Evolutionary conservation across 2,113 vertebrate genomes (phyloP), one percentile per base, ranked within the genome.

Genomic region (Myxocyprinus asiaticus): DNA sequence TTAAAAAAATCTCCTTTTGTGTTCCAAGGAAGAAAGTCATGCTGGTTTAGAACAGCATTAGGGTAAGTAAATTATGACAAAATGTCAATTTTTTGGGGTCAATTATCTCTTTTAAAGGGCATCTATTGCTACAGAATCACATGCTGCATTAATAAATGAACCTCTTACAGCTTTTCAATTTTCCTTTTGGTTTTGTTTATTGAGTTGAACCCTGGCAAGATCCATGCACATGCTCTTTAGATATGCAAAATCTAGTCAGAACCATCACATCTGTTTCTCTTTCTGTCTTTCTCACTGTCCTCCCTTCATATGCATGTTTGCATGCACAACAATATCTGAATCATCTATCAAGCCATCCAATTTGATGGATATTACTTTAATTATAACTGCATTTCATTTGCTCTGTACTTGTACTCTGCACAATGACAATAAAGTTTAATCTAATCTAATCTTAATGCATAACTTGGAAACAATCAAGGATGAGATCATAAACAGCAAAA

Each of bases 401-500:
- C 22, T 33, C 22, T 33, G 22, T 33, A 33, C 22, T 33, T 33
- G 3, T 33, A 33, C 3, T 33, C 22, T 33, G 22, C 22, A 33
- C 22, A 33, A 33, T 33, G 22, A 33, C 1, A 33, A 33, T 33
- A 3, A 33, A 3, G 22, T 33, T 33, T 1, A 33, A 33, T 33
- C 22, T 33, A 33, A 33, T 33, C 22, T 33, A 33, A 33, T 33
- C 22, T 33, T 67, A 50, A 61, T 75, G 33, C 14, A 67, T 42
- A 67, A n/a, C 42, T 44, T 66, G 33, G 53, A 74, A 67, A 80
- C 71, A 80, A 80, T 73, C 79, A 59, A 61, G 53, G 70, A n/a
- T 74, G 64, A 50, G 53, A 58, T 67, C 64, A 80, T 80, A 14
- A 75, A 80, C 65, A 56, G 51, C 44, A 22, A 11, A 33, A 56